phyloP scores from a whole-genome alignment of 2,113 vertebrate species.

The Entomyzon cyanotis region DNA sequence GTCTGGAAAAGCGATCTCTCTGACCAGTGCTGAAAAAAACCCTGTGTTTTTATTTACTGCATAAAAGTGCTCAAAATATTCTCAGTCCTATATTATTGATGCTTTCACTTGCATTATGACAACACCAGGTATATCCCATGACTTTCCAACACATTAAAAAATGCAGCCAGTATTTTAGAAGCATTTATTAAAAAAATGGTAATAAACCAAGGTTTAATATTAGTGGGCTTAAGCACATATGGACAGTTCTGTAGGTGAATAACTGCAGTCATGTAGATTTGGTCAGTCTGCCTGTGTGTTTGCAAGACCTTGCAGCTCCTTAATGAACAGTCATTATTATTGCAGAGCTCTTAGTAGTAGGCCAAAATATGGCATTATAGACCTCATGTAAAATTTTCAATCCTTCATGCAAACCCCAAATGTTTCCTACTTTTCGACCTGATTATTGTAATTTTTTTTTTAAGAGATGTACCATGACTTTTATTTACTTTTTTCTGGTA shows the following conservation, averaged over 20 bases:
- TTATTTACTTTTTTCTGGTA: not conserved
- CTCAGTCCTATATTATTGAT: not conserved
- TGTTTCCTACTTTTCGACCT: not conserved
- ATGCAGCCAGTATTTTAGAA: not conserved
- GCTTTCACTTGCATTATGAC: not conserved
- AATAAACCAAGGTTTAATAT: not conserved
- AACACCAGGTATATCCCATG: not conserved
- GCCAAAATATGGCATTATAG: not conserved
- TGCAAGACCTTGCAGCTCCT: not conserved
- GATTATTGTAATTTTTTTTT: not conserved
- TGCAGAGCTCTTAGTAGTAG: not conserved
- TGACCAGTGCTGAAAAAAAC: not conserved
- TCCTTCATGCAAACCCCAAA: not conserved
- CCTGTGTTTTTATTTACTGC: not conserved
- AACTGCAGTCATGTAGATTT: not conserved
- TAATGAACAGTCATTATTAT: not conserved
- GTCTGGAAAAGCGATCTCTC: fast-evolving
- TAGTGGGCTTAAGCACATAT: not conserved
- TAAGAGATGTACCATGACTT: not conserved
- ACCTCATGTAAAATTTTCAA: not conserved
- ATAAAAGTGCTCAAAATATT: not conserved
- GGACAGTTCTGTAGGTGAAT: not conserved
- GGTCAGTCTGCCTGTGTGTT: not conserved
- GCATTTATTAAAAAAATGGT: not conserved
- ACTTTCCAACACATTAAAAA: not conserved